Evolutionary conservation across 2,113 vertebrate genomes (phyloP), one percentile per base, ranked within the genome.

Genomic region (Periophthalmus modestus): DNA sequence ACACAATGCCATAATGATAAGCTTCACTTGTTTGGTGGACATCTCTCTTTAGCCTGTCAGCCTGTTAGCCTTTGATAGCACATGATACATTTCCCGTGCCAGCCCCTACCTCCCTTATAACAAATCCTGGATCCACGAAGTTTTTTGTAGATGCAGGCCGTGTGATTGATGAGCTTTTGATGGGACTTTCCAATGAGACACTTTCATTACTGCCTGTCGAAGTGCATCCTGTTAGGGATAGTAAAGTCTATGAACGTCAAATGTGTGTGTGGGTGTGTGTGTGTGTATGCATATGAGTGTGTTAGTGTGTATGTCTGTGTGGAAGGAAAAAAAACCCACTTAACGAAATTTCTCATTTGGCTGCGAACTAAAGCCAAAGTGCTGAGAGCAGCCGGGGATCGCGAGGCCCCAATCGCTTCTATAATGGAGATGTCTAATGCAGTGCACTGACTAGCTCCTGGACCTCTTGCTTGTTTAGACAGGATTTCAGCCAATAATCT

Each of bases 201-300:
- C 85, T 92, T 93, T 94, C 92, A 94, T 92, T 92, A 92, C 86
- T 82, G 78, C 72, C 89, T 90, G 89, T 90, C 89, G 52, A 85
- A 89, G 82, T 86, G 90, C 86, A 92, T 92, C 89, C 88, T 89
- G 84, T 88, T 88, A 87, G 86, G 80, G 80, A 80, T 83, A 84
- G 75, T 85, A 88, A 87, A 89, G 83, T 84, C 75, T 84, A 24
- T 65, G 74, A 65, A 48, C 77, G 78, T 68, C 55, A 77, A 23
- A 39, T 55, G 43, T 63, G 66, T 68, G 74, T 54, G 73, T 43
- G 28, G n/a, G n/a, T n/a, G n/a, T n/a, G n/a, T n/a, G n/a, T 43
- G 28, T 33, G 59, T 62, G 58, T 61, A 14, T 16, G 21, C 19
- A 24, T 61, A 3, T 59, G 84, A 36, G 59, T 33, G 59, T 61